Base-by-base conservation (phyloP, 2,888 invertebrate species). In the Hydrotaea cyrtoneurina region DNA sequence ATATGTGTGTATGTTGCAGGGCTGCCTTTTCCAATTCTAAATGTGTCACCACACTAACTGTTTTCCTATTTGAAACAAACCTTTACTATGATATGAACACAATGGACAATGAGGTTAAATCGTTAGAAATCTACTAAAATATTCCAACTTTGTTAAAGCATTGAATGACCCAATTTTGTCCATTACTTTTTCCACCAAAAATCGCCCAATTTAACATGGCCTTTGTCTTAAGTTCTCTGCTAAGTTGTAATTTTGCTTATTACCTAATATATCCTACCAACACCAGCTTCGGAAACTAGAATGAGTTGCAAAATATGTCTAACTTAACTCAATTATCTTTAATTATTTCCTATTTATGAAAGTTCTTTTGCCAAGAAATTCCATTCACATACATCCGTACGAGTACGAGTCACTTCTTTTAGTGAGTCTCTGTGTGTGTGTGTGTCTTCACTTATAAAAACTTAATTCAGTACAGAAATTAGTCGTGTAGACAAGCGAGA, bases 321-420 rank as follows among this genome's bases (percentile, higher is more conserved):
- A 84, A 84, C 69, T 83, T 78, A 85, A 86, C 81, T 81, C 75
- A 83, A 85, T 85, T 85, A 85, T 81, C 77, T 77, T 85, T 83
- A 83, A 82, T 85, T 83, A 83, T 83, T 85, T 86, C 74, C 81
- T 79, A 62, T 77, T 79, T 80, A 76, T 75, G 71, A 62, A 84
- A 81, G 74, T 78, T 72, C 39, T 69, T 80, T 73, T 74, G 69
- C 69, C 26, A 81, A 77, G 79, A 85, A 79, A 85, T 79, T 81
- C 73, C 39, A 21, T 26, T 79, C 75, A 80, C 81, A 80, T 79
- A 86, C 69, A 69, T 69, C 46, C 69, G 46, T n/a, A 69, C 21
- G 66, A 1, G 31, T 17, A 46, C 11, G 23, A 21, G 23, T 46
- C 46, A 23, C 43, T 69, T 66, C 43, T 69, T 36, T 59, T 26